Conservation (phyloP, 1,140 invertebrate genomes). For the Copidosoma floridanum region DNA sequence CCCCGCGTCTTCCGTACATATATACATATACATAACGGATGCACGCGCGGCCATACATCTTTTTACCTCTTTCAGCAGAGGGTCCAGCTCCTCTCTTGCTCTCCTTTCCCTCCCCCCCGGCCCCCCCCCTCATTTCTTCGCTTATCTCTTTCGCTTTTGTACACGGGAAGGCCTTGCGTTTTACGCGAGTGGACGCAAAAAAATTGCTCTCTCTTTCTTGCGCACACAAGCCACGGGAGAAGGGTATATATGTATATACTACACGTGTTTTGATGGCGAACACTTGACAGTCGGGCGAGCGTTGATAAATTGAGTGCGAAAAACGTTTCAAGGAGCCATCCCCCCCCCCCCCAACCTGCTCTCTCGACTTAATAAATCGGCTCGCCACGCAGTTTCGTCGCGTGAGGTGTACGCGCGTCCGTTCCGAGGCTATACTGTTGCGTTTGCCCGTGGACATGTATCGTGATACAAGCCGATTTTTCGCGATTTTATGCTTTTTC, state of each 20-base stretch:
- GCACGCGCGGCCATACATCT: too few species aligned
- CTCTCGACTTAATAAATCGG: conserved; percentile 22
- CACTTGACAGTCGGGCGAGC: conserved; percentile 11
- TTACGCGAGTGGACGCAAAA: not conserved
- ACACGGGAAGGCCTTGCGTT: not conserved
- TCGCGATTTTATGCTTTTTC: too few species aligned
- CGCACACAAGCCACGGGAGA: too few species aligned
- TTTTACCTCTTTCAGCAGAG: not conserved
- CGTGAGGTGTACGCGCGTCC: too few species aligned
- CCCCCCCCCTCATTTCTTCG: not conserved
- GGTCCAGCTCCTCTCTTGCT: not conserved
- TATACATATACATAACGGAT: too few species aligned
- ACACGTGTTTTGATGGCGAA: conserved; percentile 17
- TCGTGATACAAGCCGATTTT: too few species aligned
- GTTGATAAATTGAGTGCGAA: conserved; percentile 14
- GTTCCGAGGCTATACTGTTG: too few species aligned
- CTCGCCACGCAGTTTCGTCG: too few species aligned
- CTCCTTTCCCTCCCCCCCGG: not conserved
- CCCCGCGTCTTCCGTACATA: too few species aligned
- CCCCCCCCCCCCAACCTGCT: too few species aligned
- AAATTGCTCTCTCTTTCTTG: not conserved
- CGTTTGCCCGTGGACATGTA: too few species aligned
- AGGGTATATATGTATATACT: not conserved
- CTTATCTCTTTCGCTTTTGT: not conserved
- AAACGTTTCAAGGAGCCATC: not conserved